phyloP scores from a whole-genome alignment of 2,113 vertebrate species.

The Toxotes chatareus region DNA sequence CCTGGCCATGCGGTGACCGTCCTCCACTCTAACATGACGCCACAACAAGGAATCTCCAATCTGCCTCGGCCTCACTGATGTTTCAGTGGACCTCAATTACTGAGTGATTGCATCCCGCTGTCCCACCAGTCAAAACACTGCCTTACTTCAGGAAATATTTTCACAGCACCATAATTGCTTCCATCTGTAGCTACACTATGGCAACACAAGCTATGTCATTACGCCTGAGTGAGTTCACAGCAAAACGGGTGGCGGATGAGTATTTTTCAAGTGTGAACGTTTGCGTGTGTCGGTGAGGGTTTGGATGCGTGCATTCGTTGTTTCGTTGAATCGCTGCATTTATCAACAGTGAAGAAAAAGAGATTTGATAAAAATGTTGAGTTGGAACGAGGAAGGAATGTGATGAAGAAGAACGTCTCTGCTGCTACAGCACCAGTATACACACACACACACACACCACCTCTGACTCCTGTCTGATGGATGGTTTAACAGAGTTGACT shows the following conservation, averaged over 20 bases:
- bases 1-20: constrained; percentile 32
- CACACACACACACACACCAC: neutral
- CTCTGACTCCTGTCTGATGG: constrained; percentile 46
- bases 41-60: constrained; percentile 57
- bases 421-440: constrained; percentile 11
- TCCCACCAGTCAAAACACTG: constrained; percentile 79
- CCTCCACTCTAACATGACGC: constrained; percentile 47
- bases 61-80: constrained; percentile 62
- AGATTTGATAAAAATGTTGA: constrained; percentile 59
- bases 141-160: constrained; percentile 84
- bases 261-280: constrained; percentile 13
- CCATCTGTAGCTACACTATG: constrained; percentile 81
- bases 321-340: constrained; percentile 2
- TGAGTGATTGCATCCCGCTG: constrained; percentile 80
- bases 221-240: constrained; percentile 75
- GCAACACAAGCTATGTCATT: constrained; percentile 75
- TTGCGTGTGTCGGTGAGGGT: constrained; percentile 15
- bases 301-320: constrained; percentile 12
- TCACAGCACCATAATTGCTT: constrained; percentile 83
- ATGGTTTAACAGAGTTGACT: constrained; percentile 70
- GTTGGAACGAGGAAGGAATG: constrained; percentile 31
- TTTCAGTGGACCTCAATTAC: constrained; percentile 80
- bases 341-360: constrained; percentile 43
- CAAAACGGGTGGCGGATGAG: constrained; percentile 48
- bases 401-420: constrained; percentile 40